These are phyloP conservation scores for Diphyllodes magnificus DNA, from an alignment of 2,113 vertebrate species.

Conservation along the genomic window DNA sequence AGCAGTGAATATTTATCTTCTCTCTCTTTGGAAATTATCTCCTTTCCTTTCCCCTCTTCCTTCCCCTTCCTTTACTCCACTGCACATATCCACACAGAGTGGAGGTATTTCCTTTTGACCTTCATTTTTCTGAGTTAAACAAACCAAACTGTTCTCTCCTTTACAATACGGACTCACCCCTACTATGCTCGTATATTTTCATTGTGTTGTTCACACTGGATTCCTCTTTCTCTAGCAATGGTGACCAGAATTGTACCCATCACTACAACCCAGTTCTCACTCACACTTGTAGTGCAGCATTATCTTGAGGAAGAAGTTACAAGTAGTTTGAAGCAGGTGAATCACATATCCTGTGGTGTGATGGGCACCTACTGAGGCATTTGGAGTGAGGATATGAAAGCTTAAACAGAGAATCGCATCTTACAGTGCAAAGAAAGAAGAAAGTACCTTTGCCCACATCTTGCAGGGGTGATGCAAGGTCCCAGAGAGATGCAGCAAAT, in stretches of 20 bases:
- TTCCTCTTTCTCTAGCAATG: not conserved
- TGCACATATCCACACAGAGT: not conserved
- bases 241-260: not conserved
- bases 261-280: not conserved
- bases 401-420: not conserved
- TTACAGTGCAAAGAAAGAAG: not conserved
- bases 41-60: not conserved
- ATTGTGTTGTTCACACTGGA: rapidly evolving
- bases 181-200: not conserved
- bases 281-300: not conserved
- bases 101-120: not conserved
- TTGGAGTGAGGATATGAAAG: not conserved
- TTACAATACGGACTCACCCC: not conserved
- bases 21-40: not conserved
- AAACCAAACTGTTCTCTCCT: not conserved
- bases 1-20: not conserved
- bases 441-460: constrained; percentile 65
- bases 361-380: not conserved
- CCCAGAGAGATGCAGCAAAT: not conserved
- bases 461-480: not conserved
- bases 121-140: not conserved
- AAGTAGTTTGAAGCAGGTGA: not conserved
- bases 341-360: not conserved
- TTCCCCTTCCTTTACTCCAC: not conserved
- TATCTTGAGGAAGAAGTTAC: not conserved